phyloP scores from a whole-genome alignment of 2,797 vertebrate species.

The Myotis daubentonii region DNA sequence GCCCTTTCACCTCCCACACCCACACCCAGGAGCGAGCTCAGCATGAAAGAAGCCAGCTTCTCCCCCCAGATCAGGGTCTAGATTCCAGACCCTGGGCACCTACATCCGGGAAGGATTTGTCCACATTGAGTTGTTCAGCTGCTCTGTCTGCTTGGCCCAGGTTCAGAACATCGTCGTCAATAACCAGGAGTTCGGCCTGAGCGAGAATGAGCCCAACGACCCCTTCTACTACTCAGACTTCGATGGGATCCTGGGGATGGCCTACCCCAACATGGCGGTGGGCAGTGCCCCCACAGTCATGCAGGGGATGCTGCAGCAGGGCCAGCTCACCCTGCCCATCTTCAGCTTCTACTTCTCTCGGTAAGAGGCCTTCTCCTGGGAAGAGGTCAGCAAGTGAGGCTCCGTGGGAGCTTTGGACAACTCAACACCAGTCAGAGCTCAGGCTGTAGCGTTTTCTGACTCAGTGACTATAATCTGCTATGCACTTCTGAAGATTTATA shows the following conservation, averaged over 20 bases:
- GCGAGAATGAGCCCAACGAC: conserved; percentile 82
- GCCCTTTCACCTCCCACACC: neutral
- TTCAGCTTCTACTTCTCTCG: conserved; percentile 89
- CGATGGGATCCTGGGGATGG: conserved; percentile 89
- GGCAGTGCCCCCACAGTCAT: conserved; percentile 80
- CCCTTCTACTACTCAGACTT: conserved; percentile 86
- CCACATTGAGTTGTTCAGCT: neutral
- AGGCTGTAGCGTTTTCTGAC: neutral
- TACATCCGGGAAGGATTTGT: neutral
- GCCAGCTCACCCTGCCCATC: conserved; percentile 84
- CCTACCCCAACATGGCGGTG: conserved; percentile 80
- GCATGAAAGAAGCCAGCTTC: neutral
- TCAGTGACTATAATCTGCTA: neutral
- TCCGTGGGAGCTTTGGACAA: neutral
- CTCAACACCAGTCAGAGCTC: neutral
- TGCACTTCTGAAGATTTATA: neutral
- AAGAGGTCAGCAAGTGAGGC: neutral
- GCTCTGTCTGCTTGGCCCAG: conserved; percentile 61
- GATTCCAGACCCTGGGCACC: neutral
- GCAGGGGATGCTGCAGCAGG: conserved; percentile 81
- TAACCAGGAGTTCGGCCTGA: conserved; percentile 89
- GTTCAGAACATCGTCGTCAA: conserved; percentile 84
- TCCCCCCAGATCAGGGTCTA: neutral
- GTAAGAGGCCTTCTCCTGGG: conserved; percentile 66
- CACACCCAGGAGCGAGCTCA: neutral